Percentiles rank a stretch among this genome's conserved stretches.
Evolutionary conservation across 53 echinoderm and acorn worm genomes (phyloP).

Genomic region (Stichopus horrens): DNA sequence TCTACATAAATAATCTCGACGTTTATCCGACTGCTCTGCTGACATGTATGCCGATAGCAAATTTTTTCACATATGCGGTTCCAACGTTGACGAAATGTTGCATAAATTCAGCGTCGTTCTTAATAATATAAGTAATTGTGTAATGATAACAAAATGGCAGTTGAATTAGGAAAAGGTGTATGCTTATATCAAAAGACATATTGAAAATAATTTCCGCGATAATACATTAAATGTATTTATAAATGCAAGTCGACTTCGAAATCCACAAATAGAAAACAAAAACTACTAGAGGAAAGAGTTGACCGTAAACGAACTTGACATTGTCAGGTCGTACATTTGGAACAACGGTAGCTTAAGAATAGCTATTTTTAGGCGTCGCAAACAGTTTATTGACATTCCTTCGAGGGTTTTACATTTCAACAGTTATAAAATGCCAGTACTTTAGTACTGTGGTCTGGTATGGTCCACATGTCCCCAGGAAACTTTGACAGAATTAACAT

Average conservation of each 20-base stretch:
- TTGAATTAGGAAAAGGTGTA: neutral
- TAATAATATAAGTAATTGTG: neutral
- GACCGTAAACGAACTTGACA: neutral
- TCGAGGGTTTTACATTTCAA: neutral
- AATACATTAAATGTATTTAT: neutral
- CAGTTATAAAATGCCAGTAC: neutral
- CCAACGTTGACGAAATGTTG: neutral
- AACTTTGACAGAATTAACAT: too few species aligned
- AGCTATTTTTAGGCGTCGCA: neutral
- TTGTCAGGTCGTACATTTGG: neutral
- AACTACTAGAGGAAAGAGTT: neutral
- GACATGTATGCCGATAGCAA: constrained; percentile 43
- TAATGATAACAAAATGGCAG: neutral
- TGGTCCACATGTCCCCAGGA: neutral
- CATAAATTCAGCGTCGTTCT: neutral
- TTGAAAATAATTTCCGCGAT: neutral
- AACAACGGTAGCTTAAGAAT: neutral
- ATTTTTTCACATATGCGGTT: neutral
- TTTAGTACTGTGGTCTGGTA: neutral
- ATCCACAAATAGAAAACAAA: neutral
- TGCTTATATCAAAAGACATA: neutral
- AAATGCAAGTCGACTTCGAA: neutral
- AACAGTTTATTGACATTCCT: neutral
- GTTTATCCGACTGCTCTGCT: constrained; percentile 20
- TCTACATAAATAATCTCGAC: constrained; percentile 26